These are phyloP conservation scores for Chrosomus eos DNA, from an alignment of 2,797 vertebrate species.

Conservation along the genomic window DNA sequence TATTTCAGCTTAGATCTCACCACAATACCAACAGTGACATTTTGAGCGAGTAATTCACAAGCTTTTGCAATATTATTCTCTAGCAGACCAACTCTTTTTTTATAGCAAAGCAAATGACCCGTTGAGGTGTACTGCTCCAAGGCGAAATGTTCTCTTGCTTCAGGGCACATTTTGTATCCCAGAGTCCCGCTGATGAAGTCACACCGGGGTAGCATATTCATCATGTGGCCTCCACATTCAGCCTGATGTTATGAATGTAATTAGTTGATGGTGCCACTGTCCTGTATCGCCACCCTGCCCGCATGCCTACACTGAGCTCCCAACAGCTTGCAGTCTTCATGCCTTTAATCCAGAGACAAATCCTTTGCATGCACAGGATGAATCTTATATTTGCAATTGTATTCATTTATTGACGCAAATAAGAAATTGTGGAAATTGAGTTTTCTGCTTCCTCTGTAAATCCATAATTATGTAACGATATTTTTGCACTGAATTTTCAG, in stretches of 20 bases:
- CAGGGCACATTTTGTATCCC: slow-evolving; percentile 72
- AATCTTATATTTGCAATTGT: slow-evolving; percentile 18
- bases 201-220: slow-evolving; percentile 83
- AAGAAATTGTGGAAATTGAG: neutral
- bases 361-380: slow-evolving; percentile 1
- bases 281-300: slow-evolving; percentile 51
- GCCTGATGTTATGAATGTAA: slow-evolving; percentile 84
- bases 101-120: slow-evolving; percentile 43
- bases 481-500: neutral
- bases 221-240: slow-evolving; percentile 82
- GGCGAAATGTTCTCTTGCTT: slow-evolving; percentile 42
- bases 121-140: slow-evolving; percentile 28
- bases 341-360: slow-evolving; percentile 43
- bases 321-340: slow-evolving; percentile 32
- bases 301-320: slow-evolving; percentile 2
- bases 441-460: neutral
- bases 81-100: neutral
- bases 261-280: slow-evolving; percentile 73
- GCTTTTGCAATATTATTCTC: neutral
- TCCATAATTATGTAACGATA: neutral
- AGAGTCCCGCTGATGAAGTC: slow-evolving; percentile 80
- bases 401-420: neutral
- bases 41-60: neutral
- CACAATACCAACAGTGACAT: neutral
- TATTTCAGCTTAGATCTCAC: neutral